A percentile compares a stretch with the other conserved stretches of the same genome.
phyloP scores from a whole-genome alignment of 2,888 invertebrate genomes.

The Euphydryas editha region DNA sequence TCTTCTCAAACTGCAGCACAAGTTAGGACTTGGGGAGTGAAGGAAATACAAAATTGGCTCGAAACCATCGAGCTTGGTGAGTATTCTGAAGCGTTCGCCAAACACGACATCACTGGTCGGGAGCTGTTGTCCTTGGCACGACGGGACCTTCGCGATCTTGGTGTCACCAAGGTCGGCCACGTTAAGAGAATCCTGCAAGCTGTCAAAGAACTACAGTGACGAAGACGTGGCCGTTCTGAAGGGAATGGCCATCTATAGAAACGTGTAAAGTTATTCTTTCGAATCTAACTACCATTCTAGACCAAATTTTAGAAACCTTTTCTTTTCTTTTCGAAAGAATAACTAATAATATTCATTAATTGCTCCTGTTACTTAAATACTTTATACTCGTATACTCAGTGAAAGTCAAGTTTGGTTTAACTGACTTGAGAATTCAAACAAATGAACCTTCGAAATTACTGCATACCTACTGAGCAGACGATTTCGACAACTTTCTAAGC shows the following conservation, averaged over 20 bases:
- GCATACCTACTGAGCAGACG: not conserved
- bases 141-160: slow-evolving; percentile 94
- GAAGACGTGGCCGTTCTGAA: slow-evolving; percentile 76
- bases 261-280: slow-evolving; percentile 24
- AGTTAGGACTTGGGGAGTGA: slow-evolving; percentile 89
- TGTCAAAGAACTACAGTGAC: slow-evolving; percentile 89
- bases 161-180: slow-evolving; percentile 97
- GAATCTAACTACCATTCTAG: slow-evolving; percentile 1
- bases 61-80: slow-evolving; percentile 94
- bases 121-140: slow-evolving; percentile 94
- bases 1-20: slow-evolving; percentile 58
- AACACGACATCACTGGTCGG: slow-evolving; percentile 95
- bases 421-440: not conserved
- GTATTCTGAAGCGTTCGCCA: slow-evolving; percentile 94
- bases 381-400: not conserved
- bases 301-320: not conserved
- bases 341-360: not conserved
- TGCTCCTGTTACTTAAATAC: not conserved
- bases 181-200: slow-evolving; percentile 97
- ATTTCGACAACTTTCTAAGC: slow-evolving; percentile 7
- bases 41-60: slow-evolving; percentile 96
- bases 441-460: slow-evolving; percentile 1
- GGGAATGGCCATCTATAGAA: slow-evolving; percentile 69
- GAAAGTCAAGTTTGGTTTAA: not conserved
- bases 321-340: slow-evolving; percentile 7